These are phyloP conservation scores for Volucella inflata DNA, from an alignment of 2,888 invertebrate genomes.

Conservation along the genomic window DNA sequence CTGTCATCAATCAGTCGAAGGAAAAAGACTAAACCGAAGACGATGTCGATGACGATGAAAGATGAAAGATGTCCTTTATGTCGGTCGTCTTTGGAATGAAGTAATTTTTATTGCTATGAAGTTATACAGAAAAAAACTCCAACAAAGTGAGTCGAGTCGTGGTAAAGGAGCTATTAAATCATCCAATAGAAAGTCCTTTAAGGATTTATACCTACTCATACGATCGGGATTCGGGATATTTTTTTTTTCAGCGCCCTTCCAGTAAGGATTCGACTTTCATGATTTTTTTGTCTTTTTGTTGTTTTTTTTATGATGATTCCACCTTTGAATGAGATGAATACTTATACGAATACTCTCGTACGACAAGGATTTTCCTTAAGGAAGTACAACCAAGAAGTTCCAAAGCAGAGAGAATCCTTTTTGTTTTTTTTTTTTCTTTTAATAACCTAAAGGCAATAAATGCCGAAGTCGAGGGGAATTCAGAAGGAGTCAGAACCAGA, in stretches of 20 bases:
- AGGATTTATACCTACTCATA: constrained; percentile 58
- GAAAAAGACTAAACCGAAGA: neutral
- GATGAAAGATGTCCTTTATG: constrained; percentile 10
- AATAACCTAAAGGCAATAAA: constrained; percentile 73
- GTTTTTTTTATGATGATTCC: constrained; percentile 65
- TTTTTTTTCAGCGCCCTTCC: neutral
- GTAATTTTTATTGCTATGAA: constrained; percentile 68
- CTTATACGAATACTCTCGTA: neutral
- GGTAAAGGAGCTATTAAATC: constrained; percentile 57
- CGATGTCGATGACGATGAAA: too few relatives aligned
- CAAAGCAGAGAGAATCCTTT: constrained; percentile 45
- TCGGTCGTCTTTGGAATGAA: constrained; percentile 55
- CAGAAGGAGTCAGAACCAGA: neutral
- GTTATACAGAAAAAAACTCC: constrained; percentile 63
- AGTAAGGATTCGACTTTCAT: constrained; percentile 17
- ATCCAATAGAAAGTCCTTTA: constrained; percentile 68
- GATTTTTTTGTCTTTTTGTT: constrained; percentile 2
- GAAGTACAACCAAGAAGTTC: constrained; percentile 17
- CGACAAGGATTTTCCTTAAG: constrained; percentile 54
- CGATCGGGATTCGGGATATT: constrained; percentile 34
- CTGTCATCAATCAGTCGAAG: constrained; percentile 70
- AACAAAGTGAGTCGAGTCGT: constrained; percentile 36
- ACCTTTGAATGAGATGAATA: constrained; percentile 63
- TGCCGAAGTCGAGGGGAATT: constrained; percentile 23
- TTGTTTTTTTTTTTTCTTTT: too few relatives aligned